These are phyloP conservation scores for Acrocephalus scirpaceus DNA, from an alignment of 2,797 vertebrate genomes.

Conservation along the genomic window DNA sequence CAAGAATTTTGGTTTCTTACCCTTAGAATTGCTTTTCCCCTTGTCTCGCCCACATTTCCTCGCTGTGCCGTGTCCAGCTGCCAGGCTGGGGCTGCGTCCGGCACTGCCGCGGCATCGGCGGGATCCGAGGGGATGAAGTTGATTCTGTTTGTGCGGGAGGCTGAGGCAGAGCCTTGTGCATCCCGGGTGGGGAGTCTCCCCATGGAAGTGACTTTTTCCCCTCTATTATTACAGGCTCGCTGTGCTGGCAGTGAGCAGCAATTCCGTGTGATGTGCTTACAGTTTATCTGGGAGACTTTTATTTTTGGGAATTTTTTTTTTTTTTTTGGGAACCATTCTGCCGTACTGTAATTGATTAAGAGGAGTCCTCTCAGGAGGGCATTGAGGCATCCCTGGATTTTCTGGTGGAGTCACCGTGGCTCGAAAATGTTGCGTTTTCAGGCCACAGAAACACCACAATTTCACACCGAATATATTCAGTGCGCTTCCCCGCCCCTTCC, in stretches of 20 bases:
- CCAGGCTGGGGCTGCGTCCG: fast-evolving
- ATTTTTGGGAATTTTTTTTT: not conserved
- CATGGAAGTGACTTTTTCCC: not conserved
- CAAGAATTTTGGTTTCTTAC: no score
- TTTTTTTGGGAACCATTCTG: fast-evolving
- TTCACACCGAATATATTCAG: not conserved
- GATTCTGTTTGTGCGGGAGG: not conserved
- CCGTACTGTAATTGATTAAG: not conserved
- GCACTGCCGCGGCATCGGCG: fast-evolving
- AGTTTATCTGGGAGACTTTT: not conserved
- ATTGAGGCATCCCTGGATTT: not conserved
- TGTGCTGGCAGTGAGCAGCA: not conserved
- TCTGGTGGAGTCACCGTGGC: not conserved
- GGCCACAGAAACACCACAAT: not conserved
- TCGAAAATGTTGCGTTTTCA: not conserved
- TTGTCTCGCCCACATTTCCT: not conserved
- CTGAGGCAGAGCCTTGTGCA: not conserved
- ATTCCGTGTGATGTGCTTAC: not conserved
- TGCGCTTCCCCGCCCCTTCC: not conserved
- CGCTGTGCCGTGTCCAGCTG: fast-evolving
- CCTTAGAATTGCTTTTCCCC: fast-evolving
- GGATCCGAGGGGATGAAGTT: not conserved
- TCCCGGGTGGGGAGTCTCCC: not conserved
- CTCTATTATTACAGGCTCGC: fast-evolving
- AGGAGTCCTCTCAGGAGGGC: not conserved